These are phyloP conservation scores for Machimus rusticus DNA, from an alignment of 2,888 invertebrate species.

Conservation along the genomic window DNA sequence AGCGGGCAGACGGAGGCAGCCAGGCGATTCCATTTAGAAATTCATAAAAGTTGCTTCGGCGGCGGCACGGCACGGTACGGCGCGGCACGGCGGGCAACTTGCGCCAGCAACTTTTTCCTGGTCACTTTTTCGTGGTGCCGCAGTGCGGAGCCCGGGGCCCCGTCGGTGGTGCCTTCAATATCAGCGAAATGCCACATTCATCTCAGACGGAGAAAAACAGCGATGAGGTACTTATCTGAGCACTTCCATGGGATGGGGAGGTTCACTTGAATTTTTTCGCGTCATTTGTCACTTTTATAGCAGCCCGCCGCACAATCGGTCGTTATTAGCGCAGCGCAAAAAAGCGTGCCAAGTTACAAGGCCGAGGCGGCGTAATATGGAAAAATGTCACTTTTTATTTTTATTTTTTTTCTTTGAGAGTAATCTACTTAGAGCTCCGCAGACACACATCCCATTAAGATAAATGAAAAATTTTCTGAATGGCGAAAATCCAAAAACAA, in stretches of 20 bases:
- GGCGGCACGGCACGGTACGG: neutral
- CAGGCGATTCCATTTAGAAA: neutral
- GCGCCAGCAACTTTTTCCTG: neutral
- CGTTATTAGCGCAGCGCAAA: neutral
- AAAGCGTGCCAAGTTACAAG: neutral
- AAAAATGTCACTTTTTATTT: neutral
- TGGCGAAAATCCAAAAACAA: slow-evolving; percentile 6
- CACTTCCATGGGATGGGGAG: neutral
- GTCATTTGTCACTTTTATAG: neutral
- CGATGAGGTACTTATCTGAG: neutral
- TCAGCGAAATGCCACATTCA: neutral
- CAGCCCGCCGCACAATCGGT: neutral
- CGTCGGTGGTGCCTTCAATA: neutral
- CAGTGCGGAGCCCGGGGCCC: neutral
- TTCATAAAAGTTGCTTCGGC: neutral
- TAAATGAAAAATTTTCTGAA: slow-evolving; percentile 21
- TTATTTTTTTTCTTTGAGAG: neutral
- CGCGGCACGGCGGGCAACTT: neutral
- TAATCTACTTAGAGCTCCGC: neutral
- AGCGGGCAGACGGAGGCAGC: neutral
- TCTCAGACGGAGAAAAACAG: neutral
- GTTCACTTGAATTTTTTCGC: neutral
- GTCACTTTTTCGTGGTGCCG: neutral
- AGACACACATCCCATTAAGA: slow-evolving; percentile 26
- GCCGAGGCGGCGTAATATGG: neutral